Evolutionary conservation across 2,797 vertebrate species (phyloP), one percentile per base, ranked within the genome.

Genomic region (Corythornis leucogaster): DNA sequence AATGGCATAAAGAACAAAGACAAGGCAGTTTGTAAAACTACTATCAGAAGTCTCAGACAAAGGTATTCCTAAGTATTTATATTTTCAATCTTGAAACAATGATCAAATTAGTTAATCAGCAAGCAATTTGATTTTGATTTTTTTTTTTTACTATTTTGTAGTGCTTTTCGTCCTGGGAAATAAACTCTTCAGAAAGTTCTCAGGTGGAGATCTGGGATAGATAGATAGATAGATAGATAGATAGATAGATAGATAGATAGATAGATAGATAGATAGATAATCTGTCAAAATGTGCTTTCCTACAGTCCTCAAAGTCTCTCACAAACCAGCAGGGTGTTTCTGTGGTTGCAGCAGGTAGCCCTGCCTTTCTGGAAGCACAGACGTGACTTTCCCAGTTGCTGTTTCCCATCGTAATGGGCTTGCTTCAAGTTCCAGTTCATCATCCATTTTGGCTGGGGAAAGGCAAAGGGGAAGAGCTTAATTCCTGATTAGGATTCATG

Each of bases 401-500:
- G 30, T 61, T 85, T 81, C 75, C 73, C 15, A 42, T 30, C 63
- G 68, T 24, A 68, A 76, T 2, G 73, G 38, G 69, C 35, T 79
- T 89, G 40, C 80, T 62, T 77, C 87, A 70, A 59, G 51, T 79
- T 91, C 51, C 73, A 74, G 78, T 45, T 83, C 57, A 24, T 30
- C 8, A 13, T 33, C 78, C 48, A n/a, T 31, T 90, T 66, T n/a
- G 67, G n/a, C 45, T 54, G 30, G 15, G 40, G 91, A 33, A 88
- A 91, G 71, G 77, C 46, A 82, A 74, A 89, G 35, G 76, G 87
- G 87, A 90, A 93, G 61, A 93, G 38, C 64, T 68, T 33, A 11
- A 68, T 92, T 93, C 95, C 92, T 54, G 69, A 82, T 70, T 92
- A 93, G 82, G 68, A 89, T 82, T 91, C 76, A 86, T 15, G 40